Conservation (phyloP, 2,888 invertebrate genomes). For the Monoplex corrugatus region DNA sequence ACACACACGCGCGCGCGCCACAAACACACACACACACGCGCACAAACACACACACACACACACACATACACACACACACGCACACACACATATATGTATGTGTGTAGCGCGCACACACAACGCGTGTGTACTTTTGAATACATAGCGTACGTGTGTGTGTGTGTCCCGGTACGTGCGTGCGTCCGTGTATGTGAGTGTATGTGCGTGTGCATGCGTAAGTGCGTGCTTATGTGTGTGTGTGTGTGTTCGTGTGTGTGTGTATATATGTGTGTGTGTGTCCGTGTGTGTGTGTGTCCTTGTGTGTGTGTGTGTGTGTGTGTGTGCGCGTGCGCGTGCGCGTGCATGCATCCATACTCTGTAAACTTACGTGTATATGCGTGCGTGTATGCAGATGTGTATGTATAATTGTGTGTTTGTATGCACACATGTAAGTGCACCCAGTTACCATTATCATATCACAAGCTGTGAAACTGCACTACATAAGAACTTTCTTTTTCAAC, state of each 20-base stretch:
- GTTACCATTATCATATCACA: no score
- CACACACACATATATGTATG: no score
- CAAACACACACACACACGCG: no score
- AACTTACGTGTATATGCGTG: neutral
- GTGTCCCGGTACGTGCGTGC: neutral
- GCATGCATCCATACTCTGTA: neutral
- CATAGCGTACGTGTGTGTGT: no score
- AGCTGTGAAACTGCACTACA: no score
- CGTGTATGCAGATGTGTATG: neutral
- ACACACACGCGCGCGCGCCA: no score
- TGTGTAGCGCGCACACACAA: neutral
- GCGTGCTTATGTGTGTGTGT: conserved; percentile 16
- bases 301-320: neutral
- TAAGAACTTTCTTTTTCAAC: no score
- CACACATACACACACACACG: no score
- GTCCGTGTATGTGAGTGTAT: conserved; percentile 1
- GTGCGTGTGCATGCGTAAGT: neutral
- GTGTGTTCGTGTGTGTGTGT: neutral
- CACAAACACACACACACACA: no score
- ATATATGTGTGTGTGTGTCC: neutral
- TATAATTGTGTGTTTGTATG: neutral
- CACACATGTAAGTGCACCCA: neutral
- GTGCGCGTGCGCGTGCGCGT: neutral
- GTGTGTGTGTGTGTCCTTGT: neutral
- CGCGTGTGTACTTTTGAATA: no score